Percentiles rank a stretch among this genome's conserved stretches.
Evolutionary conservation across 1,140 invertebrate species (phyloP).

Genomic region (Drosophila willistoni): DNA sequence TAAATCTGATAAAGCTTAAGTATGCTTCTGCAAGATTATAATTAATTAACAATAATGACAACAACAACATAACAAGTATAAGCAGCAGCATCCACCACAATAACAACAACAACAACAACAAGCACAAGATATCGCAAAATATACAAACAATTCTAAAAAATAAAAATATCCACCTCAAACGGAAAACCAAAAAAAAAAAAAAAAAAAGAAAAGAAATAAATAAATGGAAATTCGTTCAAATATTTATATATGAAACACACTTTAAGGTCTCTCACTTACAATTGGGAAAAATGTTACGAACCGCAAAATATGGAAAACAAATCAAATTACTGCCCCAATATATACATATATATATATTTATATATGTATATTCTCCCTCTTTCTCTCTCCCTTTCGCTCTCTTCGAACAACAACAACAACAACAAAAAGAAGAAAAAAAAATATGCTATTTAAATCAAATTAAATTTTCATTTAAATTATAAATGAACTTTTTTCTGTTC

Average conservation of each 20-base stretch:
- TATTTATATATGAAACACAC: slow-evolving; percentile 70
- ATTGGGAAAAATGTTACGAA: slow-evolving; percentile 83
- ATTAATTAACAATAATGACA: slow-evolving; percentile 28
- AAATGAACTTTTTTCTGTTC: slow-evolving; percentile 23
- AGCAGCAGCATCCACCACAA: slow-evolving; percentile 20
- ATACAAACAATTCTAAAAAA: background rate
- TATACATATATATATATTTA: background rate
- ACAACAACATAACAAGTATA: slow-evolving; percentile 24
- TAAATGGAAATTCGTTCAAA: slow-evolving; percentile 50
- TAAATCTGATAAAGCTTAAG: too few species aligned
- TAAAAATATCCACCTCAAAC: background rate
- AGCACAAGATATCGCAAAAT: background rate
- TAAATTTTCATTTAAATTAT: slow-evolving; percentile 44
- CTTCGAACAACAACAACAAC: slow-evolving; percentile 23
- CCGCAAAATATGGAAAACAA: slow-evolving; percentile 44
- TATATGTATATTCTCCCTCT: background rate
- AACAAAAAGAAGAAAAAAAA: slow-evolving; percentile 42
- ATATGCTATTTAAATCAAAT: slow-evolving; percentile 54
- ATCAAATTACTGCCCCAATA: background rate
- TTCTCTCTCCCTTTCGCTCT: background rate
- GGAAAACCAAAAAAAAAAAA: slow-evolving; percentile 8
- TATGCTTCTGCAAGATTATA: slow-evolving; percentile 2
- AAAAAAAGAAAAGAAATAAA: slow-evolving; percentile 25
- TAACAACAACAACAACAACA: slow-evolving; percentile 27
- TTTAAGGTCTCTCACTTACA: slow-evolving; percentile 83